Conservation (phyloP, 2,888 invertebrate species). For the Hymenopus coronatus region DNA sequence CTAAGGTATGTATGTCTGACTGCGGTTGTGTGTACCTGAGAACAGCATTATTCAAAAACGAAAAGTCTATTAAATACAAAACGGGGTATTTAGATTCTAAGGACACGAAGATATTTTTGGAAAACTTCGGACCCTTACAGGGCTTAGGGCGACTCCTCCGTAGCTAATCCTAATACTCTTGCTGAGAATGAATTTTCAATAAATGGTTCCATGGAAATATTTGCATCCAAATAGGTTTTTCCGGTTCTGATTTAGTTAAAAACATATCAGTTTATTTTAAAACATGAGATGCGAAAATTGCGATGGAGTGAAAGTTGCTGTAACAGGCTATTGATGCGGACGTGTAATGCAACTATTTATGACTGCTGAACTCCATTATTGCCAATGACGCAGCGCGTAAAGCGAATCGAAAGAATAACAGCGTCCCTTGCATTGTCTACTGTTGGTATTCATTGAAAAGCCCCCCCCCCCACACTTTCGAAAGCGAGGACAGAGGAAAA, state of each 20-base stretch:
- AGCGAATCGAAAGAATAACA: background rate
- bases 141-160: no score
- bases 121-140: no score
- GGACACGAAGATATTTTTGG: no score
- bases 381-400: background rate
- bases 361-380: slow-evolving; percentile 13
- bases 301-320: background rate
- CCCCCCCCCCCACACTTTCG: no score
- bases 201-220: background rate
- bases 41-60: no score
- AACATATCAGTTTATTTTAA: background rate
- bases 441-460: background rate
- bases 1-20: no score
- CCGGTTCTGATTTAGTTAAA: background rate
- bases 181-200: no score
- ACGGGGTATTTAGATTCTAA: no score
- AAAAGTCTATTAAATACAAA: no score
- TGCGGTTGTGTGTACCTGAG: no score
- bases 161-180: no score
- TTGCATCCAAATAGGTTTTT: background rate
- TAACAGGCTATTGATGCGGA: background rate
- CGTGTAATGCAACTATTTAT: background rate
- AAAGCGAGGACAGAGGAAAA: background rate
- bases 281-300: background rate
- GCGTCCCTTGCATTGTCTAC: background rate